phyloP scores from a whole-genome alignment of 2,113 vertebrate species.

The Brachypodius melanocephalos region DNA sequence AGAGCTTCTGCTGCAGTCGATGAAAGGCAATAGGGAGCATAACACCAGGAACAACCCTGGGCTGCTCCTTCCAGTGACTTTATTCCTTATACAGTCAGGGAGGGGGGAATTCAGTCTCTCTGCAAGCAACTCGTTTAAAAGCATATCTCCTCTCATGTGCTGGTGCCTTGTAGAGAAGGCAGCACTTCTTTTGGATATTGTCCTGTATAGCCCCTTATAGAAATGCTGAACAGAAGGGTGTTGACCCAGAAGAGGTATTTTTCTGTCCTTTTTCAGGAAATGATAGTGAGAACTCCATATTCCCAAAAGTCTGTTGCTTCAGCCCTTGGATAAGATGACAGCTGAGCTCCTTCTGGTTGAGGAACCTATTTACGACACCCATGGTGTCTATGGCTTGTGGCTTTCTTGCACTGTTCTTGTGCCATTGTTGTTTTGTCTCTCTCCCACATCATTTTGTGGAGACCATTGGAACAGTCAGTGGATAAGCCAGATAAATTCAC shows the following conservation, averaged over 20 bases:
- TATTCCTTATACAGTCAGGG: background rate
- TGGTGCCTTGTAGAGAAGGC: background rate
- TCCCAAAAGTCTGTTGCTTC: background rate
- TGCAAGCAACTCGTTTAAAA: background rate
- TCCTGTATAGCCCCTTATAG: too few species aligned
- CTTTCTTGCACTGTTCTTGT: background rate
- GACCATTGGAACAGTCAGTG: background rate
- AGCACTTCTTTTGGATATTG: background rate
- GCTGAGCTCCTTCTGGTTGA: background rate
- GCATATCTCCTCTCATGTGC: background rate
- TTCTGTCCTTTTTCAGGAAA: background rate
- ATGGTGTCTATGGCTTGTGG: background rate
- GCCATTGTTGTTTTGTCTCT: background rate
- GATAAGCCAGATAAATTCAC: background rate
- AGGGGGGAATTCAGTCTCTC: background rate
- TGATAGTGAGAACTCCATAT: background rate
- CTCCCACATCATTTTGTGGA: background rate
- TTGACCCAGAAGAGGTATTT: background rate
- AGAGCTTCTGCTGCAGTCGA: background rate
- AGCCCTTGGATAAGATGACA: background rate
- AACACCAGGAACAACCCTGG: background rate
- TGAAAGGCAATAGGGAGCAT: background rate
- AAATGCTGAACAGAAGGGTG: background rate
- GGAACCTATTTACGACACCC: background rate
- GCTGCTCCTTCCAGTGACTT: background rate